A percentile compares a stretch with the other conserved stretches of the same genome.
Evolutionary conservation across 2,888 invertebrate genomes (phyloP).

Genomic region (Anthophora plumipes): DNA sequence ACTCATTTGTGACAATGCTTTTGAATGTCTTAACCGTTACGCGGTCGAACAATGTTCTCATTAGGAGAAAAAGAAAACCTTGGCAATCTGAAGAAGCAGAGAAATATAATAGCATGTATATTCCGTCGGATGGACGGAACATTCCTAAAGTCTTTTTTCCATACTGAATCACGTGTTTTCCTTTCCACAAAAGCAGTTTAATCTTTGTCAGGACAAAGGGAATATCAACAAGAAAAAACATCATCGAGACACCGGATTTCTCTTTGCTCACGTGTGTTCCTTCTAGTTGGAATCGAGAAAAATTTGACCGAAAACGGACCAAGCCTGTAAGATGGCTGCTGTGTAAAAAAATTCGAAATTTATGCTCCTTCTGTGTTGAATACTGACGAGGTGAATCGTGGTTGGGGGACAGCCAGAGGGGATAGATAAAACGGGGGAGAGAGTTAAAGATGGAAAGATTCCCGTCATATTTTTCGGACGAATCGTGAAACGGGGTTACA

Average conservation of each 20-base stretch:
- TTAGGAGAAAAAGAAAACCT: too few relatives aligned
- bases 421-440: slow-evolving; percentile 36
- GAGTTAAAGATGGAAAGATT: slow-evolving; percentile 42
- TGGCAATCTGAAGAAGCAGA: too few relatives aligned
- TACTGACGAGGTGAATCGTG: slow-evolving; percentile 42
- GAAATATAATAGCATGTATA: too few relatives aligned
- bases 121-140: too few relatives aligned
- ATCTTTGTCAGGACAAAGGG: slow-evolving; percentile 35
- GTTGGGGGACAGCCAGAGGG: slow-evolving; percentile 25
- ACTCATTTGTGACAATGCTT: too few relatives aligned
- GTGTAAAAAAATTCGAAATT: slow-evolving; percentile 49
- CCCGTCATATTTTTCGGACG: slow-evolving; percentile 42
- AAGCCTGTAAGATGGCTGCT: slow-evolving; percentile 13
- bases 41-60: too few relatives aligned
- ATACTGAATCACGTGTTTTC: neutral
- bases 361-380: slow-evolving; percentile 49
- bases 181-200: slow-evolving; percentile 23
- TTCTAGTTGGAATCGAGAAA: slow-evolving; percentile 12
- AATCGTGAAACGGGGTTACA: slow-evolving; percentile 34
- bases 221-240: slow-evolving; percentile 1
- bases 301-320: slow-evolving; percentile 37
- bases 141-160: too few relatives aligned
- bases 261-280: neutral
- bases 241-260: slow-evolving; percentile 24
- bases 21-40: too few relatives aligned